phyloP scores from a whole-genome alignment of 2,113 vertebrate genomes.

The Enhydra lutris region DNA sequence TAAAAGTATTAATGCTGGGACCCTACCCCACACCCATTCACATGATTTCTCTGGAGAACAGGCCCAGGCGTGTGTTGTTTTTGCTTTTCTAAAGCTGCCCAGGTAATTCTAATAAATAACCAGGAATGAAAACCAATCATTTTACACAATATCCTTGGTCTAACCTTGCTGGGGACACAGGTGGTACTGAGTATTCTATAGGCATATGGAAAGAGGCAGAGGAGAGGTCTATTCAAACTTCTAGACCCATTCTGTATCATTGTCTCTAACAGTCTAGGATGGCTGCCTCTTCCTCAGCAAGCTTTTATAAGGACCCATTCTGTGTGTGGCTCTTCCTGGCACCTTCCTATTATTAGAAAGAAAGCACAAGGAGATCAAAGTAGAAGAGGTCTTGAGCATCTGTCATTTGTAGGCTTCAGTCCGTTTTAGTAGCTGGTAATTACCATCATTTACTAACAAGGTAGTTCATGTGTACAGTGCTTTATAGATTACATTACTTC shows the following conservation, averaged over 20 bases:
- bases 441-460: background rate
- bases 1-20: background rate
- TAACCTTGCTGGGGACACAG: background rate
- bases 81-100: background rate
- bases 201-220: background rate
- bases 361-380: background rate
- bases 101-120: background rate
- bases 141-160: background rate
- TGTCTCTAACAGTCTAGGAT: background rate
- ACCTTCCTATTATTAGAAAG: background rate
- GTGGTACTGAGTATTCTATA: no score
- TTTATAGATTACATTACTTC: background rate
- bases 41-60: background rate
- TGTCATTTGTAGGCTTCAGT: background rate
- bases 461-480: background rate
- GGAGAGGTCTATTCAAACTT: background rate
- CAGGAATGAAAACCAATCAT: background rate
- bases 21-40: background rate
- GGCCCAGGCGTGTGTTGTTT: background rate
- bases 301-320: background rate
- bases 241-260: background rate
- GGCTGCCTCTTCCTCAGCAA: background rate
- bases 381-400: background rate
- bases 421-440: background rate
- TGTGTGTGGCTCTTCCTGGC: no score